Conservation (phyloP, 1,140 invertebrate species). For the Heliconius congener region DNA sequence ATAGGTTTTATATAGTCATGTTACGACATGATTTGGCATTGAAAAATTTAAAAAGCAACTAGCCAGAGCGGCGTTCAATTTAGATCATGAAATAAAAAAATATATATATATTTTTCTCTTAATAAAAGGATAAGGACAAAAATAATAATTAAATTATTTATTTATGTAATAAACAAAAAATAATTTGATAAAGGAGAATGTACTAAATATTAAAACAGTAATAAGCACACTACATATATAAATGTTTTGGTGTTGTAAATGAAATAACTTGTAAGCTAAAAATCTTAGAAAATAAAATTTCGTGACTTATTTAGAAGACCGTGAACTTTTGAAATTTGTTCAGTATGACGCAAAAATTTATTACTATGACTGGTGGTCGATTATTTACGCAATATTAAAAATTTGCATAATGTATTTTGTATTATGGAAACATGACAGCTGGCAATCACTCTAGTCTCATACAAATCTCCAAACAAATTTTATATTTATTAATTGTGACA, state of each 20-base stretch:
- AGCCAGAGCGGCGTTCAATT: background rate
- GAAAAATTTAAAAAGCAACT: too few species aligned
- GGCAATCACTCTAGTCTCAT: background rate
- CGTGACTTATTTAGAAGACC: conserved; percentile 38
- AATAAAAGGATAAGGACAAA: background rate
- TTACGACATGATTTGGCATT: too few species aligned
- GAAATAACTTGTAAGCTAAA: background rate
- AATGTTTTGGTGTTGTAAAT: background rate
- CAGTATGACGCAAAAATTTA: conserved; percentile 42
- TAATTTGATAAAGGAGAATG: too few species aligned
- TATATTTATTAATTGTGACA: background rate
- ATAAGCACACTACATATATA: too few species aligned
- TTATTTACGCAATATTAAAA: conserved; percentile 21
- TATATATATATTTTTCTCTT: background rate
- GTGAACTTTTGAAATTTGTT: conserved; percentile 63
- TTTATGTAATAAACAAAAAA: background rate
- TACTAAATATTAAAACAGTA: too few species aligned
- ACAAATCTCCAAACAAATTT: background rate
- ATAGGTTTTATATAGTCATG: too few species aligned
- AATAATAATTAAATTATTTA: background rate
- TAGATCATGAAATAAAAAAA: background rate
- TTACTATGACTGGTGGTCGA: conserved; percentile 7
- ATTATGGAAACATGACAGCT: background rate
- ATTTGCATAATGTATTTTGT: conserved; percentile 22
- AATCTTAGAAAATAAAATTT: background rate